Conservation (phyloP, 2,113 vertebrate species). For the Mungos mungo region DNA sequence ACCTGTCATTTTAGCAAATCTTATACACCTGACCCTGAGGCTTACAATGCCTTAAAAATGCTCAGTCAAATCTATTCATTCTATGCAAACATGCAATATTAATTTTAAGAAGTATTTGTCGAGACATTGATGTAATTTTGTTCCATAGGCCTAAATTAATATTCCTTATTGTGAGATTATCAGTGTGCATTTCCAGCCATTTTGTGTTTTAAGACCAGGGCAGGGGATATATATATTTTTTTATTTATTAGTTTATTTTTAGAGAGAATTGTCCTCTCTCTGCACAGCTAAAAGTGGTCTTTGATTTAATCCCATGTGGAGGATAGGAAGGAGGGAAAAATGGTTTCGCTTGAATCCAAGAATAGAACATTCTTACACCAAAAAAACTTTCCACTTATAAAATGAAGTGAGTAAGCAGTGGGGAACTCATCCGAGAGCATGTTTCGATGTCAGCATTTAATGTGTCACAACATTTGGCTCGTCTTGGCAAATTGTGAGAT, state of each 20-base stretch:
- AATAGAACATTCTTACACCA: slow-evolving; percentile 48
- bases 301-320: slow-evolving; percentile 29
- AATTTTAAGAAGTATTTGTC: slow-evolving; percentile 49
- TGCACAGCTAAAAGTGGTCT: background rate
- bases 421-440: slow-evolving; percentile 38
- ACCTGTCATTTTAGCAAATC: background rate
- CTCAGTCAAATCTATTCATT: slow-evolving; percentile 28
- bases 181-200: background rate
- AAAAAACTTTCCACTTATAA: background rate
- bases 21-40: background rate
- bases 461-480: slow-evolving; percentile 62
- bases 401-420: slow-evolving; percentile 37
- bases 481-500: slow-evolving; percentile 65
- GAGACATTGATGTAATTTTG: slow-evolving; percentile 24
- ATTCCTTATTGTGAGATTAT: slow-evolving; percentile 3
- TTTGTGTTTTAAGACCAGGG: background rate
- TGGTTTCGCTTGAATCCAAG: slow-evolving; percentile 42
- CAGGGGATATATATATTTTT: background rate
- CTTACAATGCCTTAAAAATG: slow-evolving; percentile 5
- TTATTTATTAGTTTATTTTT: slow-evolving; percentile 6
- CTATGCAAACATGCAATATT: slow-evolving; percentile 20
- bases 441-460: slow-evolving; percentile 20
- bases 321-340: background rate
- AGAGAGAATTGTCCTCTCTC: background rate
- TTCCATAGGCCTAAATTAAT: background rate